phyloP scores from a whole-genome alignment of 2,797 vertebrate genomes.

The Dromococcyx pavoninus region DNA sequence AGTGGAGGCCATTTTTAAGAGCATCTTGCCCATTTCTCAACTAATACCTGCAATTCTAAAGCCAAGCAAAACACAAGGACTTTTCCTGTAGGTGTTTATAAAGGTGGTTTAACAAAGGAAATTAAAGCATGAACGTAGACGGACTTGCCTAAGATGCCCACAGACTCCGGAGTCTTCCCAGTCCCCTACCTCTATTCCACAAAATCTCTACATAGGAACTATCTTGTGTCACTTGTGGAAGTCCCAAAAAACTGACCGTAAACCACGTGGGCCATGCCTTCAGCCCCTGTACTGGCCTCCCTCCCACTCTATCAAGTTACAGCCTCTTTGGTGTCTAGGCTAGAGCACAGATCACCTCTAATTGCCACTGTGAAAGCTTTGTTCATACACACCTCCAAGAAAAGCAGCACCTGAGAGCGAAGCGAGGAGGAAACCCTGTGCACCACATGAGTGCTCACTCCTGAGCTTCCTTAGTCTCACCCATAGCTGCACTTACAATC shows the following conservation, averaged over 20 bases:
- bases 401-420: neutral
- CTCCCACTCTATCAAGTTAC: neutral
- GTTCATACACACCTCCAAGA: neutral
- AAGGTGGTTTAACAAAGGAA: neutral
- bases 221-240: neutral
- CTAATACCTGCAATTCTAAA: neutral
- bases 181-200: neutral
- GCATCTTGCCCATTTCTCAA: neutral
- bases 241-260: neutral
- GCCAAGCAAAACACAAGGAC: neutral
- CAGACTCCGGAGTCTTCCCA: neutral
- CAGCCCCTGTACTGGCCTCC: fast-evolving
- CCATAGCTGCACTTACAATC: neutral
- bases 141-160: neutral
- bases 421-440: neutral
- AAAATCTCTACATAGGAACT: neutral
- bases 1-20: neutral
- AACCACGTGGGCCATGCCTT: neutral
- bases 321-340: neutral
- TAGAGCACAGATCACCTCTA: neutral
- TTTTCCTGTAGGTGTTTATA: neutral
- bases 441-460: fast-evolving
- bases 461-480: neutral
- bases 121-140: fast-evolving
- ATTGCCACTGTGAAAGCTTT: neutral